Conservation (phyloP, 2,797 vertebrate species). For the Hipposideros larvatus region DNA sequence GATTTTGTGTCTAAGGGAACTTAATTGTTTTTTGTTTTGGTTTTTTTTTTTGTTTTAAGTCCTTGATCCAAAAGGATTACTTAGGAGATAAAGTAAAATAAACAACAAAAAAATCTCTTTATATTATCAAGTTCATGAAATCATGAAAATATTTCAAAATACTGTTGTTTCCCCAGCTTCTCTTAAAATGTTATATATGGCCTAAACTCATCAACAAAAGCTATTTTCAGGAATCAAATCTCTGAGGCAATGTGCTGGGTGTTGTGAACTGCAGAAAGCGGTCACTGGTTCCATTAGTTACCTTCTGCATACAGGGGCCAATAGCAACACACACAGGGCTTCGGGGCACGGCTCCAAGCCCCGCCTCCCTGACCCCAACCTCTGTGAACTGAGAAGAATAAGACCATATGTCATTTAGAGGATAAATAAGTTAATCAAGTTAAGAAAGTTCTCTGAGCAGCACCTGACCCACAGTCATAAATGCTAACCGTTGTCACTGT, state of each 20-base stretch:
- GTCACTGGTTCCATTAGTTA: neutral
- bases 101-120: neutral
- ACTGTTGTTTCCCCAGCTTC: neutral
- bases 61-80: neutral
- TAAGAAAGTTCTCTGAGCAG: neutral
- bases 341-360: rapidly evolving
- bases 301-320: no score
- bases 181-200: neutral
- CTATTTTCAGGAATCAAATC: neutral
- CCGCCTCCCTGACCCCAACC: no score
- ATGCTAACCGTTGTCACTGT: neutral
- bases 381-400: neutral
- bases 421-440: neutral
- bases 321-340: neutral
- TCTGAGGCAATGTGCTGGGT: rapidly evolving
- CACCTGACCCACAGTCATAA: neutral
- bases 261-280: neutral
- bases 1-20: neutral
- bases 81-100: conserved; percentile 42
- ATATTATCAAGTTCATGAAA: conserved; percentile 31
- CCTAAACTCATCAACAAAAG: neutral
- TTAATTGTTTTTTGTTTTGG: neutral
- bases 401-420: neutral
- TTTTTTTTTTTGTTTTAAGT: neutral
- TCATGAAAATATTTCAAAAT: conserved; percentile 17